Conservation (phyloP, 2,113 vertebrate species). For the human (Homo sapiens) region GRCh38 chr14:30694001-30694500, state of each 20-base stretch:
- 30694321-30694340: not conserved
- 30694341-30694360: not conserved
- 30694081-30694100: slow-evolving; percentile 27
- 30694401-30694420: too few relatives aligned
- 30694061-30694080: not conserved
- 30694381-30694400: slow-evolving; percentile 16
- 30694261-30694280: not conserved
- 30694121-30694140: not conserved
- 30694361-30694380: slow-evolving; percentile 13
- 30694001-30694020: not conserved
- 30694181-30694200: not conserved
- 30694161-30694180: not conserved
- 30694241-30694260: slow-evolving; percentile 11
- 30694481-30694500: too few relatives aligned
- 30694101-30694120: not conserved
- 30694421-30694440: too few relatives aligned
- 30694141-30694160: not conserved
- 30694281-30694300: slow-evolving; percentile 32
- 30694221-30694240: slow-evolving; percentile 6
- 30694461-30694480: too few relatives aligned
- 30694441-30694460: too few relatives aligned
- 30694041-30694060: slow-evolving; percentile 20
- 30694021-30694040: not conserved
- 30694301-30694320: not conserved
- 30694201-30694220: slow-evolving; percentile 39